Evolutionary conservation across 2,888 invertebrate species (phyloP).

Genomic region (Drosophila fulvimacula): DNA sequence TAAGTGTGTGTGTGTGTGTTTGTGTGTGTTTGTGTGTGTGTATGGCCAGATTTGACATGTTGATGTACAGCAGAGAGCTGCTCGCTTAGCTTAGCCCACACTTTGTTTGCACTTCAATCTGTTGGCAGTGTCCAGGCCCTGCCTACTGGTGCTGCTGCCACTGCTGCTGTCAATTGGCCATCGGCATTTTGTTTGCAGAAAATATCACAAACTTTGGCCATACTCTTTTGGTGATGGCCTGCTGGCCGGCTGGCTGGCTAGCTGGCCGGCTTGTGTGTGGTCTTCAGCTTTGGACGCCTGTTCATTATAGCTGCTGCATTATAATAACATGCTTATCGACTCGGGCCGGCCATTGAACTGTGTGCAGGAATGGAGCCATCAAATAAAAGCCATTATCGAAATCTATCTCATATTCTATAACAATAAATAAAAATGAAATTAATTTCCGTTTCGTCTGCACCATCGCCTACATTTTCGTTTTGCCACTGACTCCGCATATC

Average conservation of each 20-base stretch:
- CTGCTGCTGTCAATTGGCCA: slow-evolving; percentile 67
- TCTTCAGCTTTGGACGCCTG: slow-evolving; percentile 60
- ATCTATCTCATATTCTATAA: slow-evolving; percentile 61
- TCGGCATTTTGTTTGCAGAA: slow-evolving; percentile 77
- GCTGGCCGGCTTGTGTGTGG: slow-evolving; percentile 39
- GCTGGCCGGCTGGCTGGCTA: slow-evolving; percentile 9
- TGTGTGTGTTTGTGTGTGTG: neutral
- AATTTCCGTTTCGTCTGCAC: slow-evolving; percentile 65
- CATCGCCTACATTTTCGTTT: slow-evolving; percentile 34
- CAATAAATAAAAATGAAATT: slow-evolving; percentile 73
- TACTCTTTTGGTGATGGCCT: slow-evolving; percentile 33
- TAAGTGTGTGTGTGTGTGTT: neutral
- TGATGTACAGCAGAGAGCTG: slow-evolving; percentile 51
- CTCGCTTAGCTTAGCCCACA: slow-evolving; percentile 29
- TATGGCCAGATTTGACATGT: slow-evolving; percentile 24
- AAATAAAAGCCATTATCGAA: slow-evolving; percentile 36
- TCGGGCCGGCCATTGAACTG: slow-evolving; percentile 61
- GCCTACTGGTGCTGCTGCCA: slow-evolving; percentile 19
- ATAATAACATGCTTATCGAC: slow-evolving; percentile 75
- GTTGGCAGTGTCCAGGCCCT: slow-evolving; percentile 45
- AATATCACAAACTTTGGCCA: slow-evolving; percentile 73
- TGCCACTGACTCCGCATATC: slow-evolving; percentile 27
- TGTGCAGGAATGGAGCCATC: slow-evolving; percentile 32
- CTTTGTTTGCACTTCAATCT: slow-evolving; percentile 67
- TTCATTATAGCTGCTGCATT: slow-evolving; percentile 65